A percentile compares a stretch with the other conserved stretches of the same genome.
These are phyloP conservation scores for Gryon sp. DNA, from an alignment of 1,140 invertebrate genomes.

Conservation along the genomic window DNA sequence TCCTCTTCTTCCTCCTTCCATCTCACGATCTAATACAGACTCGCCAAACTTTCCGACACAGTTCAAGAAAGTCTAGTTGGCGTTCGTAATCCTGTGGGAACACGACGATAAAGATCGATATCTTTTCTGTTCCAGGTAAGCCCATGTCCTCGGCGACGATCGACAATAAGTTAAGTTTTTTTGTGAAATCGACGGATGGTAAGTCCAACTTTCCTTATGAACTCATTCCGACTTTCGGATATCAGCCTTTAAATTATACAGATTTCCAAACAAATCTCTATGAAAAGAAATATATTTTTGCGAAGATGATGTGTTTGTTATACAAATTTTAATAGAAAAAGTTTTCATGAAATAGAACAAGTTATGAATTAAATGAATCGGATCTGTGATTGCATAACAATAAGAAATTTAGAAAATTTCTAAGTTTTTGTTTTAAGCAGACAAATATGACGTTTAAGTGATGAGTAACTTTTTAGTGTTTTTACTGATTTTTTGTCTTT, in stretches of 20 bases:
- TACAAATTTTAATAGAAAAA: too few relatives aligned
- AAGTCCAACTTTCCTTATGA: constrained; percentile 63
- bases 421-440: too few relatives aligned
- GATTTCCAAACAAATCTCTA: too few relatives aligned
- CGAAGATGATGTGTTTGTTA: too few relatives aligned
- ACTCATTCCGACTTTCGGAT: constrained; percentile 37
- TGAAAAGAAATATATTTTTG: too few relatives aligned
- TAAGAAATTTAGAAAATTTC: too few relatives aligned
- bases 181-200: constrained; percentile 48
- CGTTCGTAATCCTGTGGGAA: constrained; percentile 63
- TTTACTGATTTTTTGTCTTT: too few relatives aligned
- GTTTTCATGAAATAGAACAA: too few relatives aligned
- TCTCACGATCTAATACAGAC: constrained; percentile 66
- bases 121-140: constrained; percentile 69
- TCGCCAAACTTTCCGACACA: constrained; percentile 66
- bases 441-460: too few relatives aligned
- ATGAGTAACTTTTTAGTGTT: too few relatives aligned
- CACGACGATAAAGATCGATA: constrained; percentile 73
- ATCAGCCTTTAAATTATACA: constrained; percentile 40
- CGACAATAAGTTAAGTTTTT: constrained; percentile 58
- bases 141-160: constrained; percentile 58
- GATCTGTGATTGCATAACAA: too few relatives aligned
- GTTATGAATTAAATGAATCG: too few relatives aligned
- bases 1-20: constrained; percentile 8
- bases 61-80: constrained; percentile 53